Evolutionary conservation across 2,888 invertebrate species (phyloP), one percentile per base, ranked within the genome.

Genomic region (Pegoplata infirma): DNA sequence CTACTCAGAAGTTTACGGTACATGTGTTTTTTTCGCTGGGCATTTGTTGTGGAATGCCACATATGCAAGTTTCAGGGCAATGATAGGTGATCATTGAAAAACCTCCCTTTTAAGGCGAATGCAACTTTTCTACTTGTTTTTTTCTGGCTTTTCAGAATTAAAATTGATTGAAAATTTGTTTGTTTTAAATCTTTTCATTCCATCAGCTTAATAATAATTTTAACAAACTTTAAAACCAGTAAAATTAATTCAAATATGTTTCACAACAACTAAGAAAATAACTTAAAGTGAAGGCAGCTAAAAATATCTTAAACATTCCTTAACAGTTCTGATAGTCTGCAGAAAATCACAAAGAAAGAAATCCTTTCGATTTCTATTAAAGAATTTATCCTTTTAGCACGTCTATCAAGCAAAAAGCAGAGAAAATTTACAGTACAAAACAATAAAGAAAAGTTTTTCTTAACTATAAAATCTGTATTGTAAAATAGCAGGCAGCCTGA

Each of bases 351-450:
- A 17, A 36, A 14, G 19, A 49, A 61, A 17, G 36, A 63, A 51
- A 63, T 63, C 51, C 36, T 63, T 63, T 63, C 63, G 49, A 63
- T 63, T 63, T 63, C 63, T 51, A n/a, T 32, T 32, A 14, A 63
- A 36, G 63, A 63, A 63, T 63, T 28, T 49, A 49, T 61, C 32
- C 17, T 49, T 63, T 12, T 51, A 51, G 51, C 49, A 49, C 51
- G 36, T 63, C 63, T 63, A 49, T 51, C 63, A 49, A 32, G n/a
- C n/a, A n/a, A n/a, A n/a, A n/a, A n/a, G n/a, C n/a, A 63, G 32
- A 63, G 36, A 19, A 63, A n/a, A 25, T 53, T 23, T 23, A 53
- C 6, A 53, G n/a, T 21, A 19, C 21, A 5, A n/a, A n/a, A 53
- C 6, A 53, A 23, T 21, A 19, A 49, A 5, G 6, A n/a, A 53